phyloP scores from a whole-genome alignment of 2,888 invertebrate species.

The Bellardia pandia region DNA sequence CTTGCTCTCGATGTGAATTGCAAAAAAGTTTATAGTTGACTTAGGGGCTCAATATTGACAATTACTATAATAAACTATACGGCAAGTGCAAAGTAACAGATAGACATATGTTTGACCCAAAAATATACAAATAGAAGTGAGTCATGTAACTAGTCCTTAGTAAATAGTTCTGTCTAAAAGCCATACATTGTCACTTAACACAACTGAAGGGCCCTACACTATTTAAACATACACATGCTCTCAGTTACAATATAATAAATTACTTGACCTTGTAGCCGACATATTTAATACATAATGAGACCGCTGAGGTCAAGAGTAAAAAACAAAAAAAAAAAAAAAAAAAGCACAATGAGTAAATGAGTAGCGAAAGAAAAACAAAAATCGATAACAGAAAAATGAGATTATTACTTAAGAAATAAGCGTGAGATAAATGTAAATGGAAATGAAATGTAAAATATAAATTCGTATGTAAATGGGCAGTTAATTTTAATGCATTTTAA shows the following conservation, averaged over 20 bases:
- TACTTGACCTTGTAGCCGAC: slow-evolving; percentile 43
- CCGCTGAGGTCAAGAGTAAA: slow-evolving; percentile 56
- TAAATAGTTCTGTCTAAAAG: too few species aligned
- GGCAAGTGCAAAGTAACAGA: too few species aligned
- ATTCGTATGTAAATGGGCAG: not conserved
- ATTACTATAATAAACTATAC: too few species aligned
- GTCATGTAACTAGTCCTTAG: too few species aligned
- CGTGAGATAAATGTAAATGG: slow-evolving; percentile 17
- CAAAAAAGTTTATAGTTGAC: too few species aligned
- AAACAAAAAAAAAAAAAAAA: slow-evolving; percentile 15
- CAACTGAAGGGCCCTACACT: too few species aligned
- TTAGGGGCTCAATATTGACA: too few species aligned
- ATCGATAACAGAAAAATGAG: slow-evolving; percentile 19
- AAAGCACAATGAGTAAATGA: not conserved
- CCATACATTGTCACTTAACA: too few species aligned
- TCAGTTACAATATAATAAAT: slow-evolving; percentile 39
- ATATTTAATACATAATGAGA: slow-evolving; percentile 50
- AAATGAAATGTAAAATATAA: not conserved
- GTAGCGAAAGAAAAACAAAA: not conserved
- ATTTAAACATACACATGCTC: not conserved
- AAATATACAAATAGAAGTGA: too few species aligned
- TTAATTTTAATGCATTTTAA: not conserved
- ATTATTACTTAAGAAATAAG: slow-evolving; percentile 17
- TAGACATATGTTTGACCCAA: too few species aligned
- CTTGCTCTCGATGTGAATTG: too few species aligned